These are phyloP conservation scores for Trogon melanurus DNA, from an alignment of 2,113 vertebrate species.

Conservation along the genomic window DNA sequence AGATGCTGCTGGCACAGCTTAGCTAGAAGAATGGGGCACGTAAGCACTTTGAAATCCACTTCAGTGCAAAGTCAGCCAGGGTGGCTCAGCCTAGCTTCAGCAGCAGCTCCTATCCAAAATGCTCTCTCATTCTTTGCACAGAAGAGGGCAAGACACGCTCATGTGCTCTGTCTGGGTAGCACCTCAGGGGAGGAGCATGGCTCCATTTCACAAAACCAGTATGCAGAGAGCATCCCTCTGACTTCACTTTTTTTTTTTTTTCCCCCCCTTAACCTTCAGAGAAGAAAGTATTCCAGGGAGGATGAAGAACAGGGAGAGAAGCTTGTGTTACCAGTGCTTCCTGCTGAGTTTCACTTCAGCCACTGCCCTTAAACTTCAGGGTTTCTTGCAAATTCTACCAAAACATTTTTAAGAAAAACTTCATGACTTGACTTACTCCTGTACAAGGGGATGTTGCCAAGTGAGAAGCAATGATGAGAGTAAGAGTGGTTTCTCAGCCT, in stretches of 20 bases:
- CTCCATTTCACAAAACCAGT: background rate
- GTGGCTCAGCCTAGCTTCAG: background rate
- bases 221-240: background rate
- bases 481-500: background rate
- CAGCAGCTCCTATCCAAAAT: background rate
- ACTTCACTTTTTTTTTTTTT: background rate
- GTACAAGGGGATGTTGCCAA: background rate
- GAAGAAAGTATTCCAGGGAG: background rate
- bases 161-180: accelerated
- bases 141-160: background rate
- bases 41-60: background rate
- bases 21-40: background rate
- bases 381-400: background rate
- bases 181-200: background rate
- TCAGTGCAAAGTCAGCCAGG: background rate
- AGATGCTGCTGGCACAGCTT: background rate
- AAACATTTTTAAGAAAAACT: background rate
- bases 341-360: conserved; percentile 10
- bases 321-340: background rate
- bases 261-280: background rate
- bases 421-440: background rate
- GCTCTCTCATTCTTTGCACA: background rate
- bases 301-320: background rate
- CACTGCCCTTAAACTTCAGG: background rate
- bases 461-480: background rate